Evolutionary conservation across 2,113 vertebrate genomes (phyloP), one percentile per base, ranked within the genome.

Genomic region (Empidonax alnorum): DNA sequence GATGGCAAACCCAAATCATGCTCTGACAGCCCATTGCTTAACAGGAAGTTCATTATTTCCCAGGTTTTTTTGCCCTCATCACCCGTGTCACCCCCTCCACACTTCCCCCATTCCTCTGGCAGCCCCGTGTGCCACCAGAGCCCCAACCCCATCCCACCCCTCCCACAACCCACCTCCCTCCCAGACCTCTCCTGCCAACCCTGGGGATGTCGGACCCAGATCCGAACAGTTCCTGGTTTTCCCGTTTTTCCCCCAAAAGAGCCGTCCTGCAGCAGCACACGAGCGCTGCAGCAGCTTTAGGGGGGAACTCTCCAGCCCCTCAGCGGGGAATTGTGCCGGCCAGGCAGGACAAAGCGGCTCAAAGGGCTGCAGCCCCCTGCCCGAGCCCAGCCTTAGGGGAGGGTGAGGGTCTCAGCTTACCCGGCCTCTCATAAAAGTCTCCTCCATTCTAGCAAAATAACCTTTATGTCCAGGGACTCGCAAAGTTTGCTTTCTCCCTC

Each of bases 401-500:
- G 75, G 63, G 55, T 22, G 71, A 91, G 90, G 89, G 85, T 84
- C 94, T 88, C 63, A 9, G 63, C 88, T 94, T 66, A 31, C 55
- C 80, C 61, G 11, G 75, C 74, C 88, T 55, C 76, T 56, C 68
- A 59, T 68, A n/a, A 92, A 94, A 94, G 53, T 75, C 83, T 75
- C 39, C 91, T 86, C 90, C 83, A 58, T 92, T 90, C 90, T 22
- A 44, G 83, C 83, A 72, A 87, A 87, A 80, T 85, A 87, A 96
- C 94, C 91, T 97, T 94, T 93, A 52, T 94, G 91, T 89, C 76
- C 91, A 71, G 72, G 89, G 87, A 61, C 85, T 11, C 7, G 93
- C 87, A 74, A 87, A 96, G 90, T 97, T 97, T 94, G 94, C 92
- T 92, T 95, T 96, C 84, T 95, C 96, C 95, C 95, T 96, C 90